Conservation (phyloP, 2,888 invertebrate species). For the Heterodera filipjevi region DNA sequence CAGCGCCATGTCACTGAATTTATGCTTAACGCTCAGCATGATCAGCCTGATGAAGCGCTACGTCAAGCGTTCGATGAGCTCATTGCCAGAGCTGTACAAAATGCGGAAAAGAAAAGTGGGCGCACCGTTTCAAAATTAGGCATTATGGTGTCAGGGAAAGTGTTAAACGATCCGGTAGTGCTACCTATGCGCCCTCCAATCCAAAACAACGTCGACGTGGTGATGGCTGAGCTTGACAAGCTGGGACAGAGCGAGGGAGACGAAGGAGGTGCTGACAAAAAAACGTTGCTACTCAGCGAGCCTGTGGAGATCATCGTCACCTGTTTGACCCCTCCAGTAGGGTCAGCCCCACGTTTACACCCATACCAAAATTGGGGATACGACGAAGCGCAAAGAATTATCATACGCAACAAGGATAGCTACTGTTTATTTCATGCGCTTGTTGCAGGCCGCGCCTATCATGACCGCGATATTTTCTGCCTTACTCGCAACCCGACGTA, state of each 20-base stretch:
- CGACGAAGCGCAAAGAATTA: background rate
- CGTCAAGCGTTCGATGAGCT: background rate
- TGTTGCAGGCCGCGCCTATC: too few relatives aligned
- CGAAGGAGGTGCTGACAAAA: background rate
- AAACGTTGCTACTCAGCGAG: background rate
- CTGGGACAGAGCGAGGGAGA: background rate
- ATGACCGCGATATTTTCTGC: too few relatives aligned
- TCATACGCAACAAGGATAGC: background rate
- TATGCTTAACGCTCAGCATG: background rate
- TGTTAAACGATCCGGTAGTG: background rate
- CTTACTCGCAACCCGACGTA: background rate
- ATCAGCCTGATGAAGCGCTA: background rate
- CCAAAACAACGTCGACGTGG: background rate
- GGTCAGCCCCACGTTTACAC: background rate
- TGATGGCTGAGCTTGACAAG: background rate
- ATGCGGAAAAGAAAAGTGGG: background rate
- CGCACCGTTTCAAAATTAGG: background rate
- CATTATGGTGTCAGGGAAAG: background rate
- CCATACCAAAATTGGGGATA: background rate
- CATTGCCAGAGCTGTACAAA: background rate
- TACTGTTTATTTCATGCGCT: background rate
- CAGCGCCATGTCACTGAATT: background rate
- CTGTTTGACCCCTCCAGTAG: background rate
- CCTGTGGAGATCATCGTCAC: constrained; percentile 9
- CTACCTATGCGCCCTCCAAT: background rate